A percentile compares a stretch with the other conserved stretches of the same genome.
phyloP scores from a whole-genome alignment of 2,888 invertebrate species.

The Eupithecia vulgata region DNA sequence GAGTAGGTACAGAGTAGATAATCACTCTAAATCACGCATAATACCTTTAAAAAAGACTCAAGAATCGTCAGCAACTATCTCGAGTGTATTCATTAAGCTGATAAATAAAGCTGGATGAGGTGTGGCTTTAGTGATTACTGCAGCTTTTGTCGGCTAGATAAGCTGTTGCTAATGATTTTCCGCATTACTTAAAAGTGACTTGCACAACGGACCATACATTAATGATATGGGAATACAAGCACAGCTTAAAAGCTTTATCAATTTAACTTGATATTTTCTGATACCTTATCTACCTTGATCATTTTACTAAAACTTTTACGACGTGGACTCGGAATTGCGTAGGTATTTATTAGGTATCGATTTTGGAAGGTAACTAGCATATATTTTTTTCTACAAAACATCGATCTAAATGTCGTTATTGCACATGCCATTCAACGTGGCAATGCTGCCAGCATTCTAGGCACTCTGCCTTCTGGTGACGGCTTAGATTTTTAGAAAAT shows the following conservation, averaged over 20 bases:
- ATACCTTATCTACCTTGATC: not conserved
- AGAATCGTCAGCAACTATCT: conserved; percentile 50
- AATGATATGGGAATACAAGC: not conserved
- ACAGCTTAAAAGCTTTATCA: not conserved
- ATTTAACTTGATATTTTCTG: conserved; percentile 2
- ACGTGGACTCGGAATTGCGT: not conserved
- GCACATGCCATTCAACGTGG: no score
- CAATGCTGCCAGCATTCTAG: no score
- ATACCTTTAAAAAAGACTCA: conserved; percentile 12
- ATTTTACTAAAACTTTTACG: conserved; percentile 1
- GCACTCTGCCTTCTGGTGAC: no score
- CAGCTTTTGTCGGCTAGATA: conserved; percentile 63
- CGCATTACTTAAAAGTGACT: conserved; percentile 39
- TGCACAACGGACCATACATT: conserved; percentile 32
- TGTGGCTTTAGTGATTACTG: conserved; percentile 81
- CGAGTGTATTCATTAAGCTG: conserved; percentile 66
- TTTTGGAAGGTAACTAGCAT: not conserved
- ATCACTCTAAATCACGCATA: not conserved
- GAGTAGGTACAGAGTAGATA: not conserved
- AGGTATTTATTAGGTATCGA: not conserved
- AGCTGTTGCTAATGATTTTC: conserved; percentile 46
- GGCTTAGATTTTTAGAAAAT: no score
- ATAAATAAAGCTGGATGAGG: conserved; percentile 68
- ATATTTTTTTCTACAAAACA: not conserved
- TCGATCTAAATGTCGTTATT: no score